Conservation (phyloP, 2,113 vertebrate genomes). For the Marcusenius ussheri region DNA sequence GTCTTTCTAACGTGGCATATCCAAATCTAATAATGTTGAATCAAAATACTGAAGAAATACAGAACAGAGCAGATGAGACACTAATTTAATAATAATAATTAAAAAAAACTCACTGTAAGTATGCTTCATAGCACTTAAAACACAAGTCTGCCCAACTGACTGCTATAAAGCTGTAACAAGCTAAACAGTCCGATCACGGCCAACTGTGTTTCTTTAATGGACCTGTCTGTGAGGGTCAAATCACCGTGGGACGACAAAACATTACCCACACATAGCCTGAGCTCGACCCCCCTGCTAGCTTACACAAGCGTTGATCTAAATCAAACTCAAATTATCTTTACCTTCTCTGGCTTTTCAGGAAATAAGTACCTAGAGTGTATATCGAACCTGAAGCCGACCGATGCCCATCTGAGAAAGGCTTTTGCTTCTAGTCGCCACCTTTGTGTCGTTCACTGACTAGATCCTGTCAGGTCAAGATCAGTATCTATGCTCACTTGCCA, state of each 20-base stretch:
- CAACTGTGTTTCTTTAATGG: background rate
- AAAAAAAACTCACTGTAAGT: background rate
- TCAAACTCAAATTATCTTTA: background rate
- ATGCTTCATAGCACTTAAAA: background rate
- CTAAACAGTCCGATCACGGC: background rate
- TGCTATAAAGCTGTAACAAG: background rate
- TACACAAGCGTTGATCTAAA: background rate
- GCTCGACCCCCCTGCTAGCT: background rate
- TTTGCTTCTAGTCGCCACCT: background rate
- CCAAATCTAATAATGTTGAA: background rate
- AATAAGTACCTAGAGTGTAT: background rate
- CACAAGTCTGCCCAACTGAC: background rate
- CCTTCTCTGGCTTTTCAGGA: background rate
- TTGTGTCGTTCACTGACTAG: background rate
- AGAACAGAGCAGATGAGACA: background rate
- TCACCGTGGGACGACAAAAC: background rate
- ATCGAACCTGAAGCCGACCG: background rate
- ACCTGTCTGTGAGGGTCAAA: background rate
- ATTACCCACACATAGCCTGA: background rate
- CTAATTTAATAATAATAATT: background rate
- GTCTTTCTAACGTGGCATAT: background rate
- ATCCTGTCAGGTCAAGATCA: background rate
- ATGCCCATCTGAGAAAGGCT: background rate
- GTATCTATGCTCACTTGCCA: background rate
- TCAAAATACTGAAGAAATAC: background rate